phyloP scores from a whole-genome alignment of 2,113 vertebrate genomes.

The Ifrita kowaldi region DNA sequence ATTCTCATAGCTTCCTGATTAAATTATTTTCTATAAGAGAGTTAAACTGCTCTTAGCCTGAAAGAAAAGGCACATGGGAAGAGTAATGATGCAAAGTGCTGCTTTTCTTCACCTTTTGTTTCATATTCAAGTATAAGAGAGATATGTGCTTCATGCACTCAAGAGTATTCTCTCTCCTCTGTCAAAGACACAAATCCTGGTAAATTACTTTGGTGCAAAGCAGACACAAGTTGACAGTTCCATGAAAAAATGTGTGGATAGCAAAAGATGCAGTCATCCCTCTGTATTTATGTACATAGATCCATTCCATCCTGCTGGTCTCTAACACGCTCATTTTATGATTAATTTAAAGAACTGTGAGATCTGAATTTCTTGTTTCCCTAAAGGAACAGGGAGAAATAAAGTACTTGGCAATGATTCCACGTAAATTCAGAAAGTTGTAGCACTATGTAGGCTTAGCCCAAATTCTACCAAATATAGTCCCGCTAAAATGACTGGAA shows the following conservation, averaged over 20 bases:
- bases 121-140: background rate
- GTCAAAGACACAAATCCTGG: background rate
- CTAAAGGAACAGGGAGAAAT: background rate
- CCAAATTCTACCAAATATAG: constrained; percentile 11
- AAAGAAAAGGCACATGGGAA: background rate
- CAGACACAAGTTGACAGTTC: background rate
- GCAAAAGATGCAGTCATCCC: background rate
- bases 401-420: constrained; percentile 17
- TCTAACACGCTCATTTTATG: background rate
- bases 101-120: background rate
- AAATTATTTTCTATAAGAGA: background rate
- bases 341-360: background rate
- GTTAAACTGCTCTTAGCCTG: background rate
- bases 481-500: background rate
- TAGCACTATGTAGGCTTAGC: background rate
- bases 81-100: background rate
- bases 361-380: background rate
- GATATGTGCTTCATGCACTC: background rate
- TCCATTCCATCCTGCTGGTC: background rate
- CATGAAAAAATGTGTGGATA: background rate
- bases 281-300: background rate
- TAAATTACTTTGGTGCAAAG: background rate
- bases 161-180: background rate
- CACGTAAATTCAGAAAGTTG: background rate
- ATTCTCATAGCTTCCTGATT: background rate